These are phyloP conservation scores for Toxotes lorentzi DNA, from an alignment of 2,797 vertebrate species.

Conservation along the genomic window DNA sequence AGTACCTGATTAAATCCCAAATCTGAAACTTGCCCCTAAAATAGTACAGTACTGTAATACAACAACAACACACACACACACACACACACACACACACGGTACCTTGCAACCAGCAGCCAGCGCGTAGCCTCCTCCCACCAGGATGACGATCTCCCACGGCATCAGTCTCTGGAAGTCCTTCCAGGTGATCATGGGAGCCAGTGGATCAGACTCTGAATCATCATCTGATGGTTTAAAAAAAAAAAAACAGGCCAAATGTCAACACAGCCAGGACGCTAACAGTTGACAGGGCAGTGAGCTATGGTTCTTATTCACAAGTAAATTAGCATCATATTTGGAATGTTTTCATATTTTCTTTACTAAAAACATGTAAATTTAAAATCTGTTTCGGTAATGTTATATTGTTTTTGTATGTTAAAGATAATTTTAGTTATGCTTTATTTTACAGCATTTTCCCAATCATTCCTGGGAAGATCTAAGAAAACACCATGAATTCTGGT, in stretches of 20 bases:
- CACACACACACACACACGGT: not conserved
- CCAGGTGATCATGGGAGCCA: slow-evolving; percentile 96
- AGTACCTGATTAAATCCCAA: not conserved
- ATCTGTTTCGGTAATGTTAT: too few relatives aligned
- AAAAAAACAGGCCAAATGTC: slow-evolving; percentile 10
- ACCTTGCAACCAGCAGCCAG: slow-evolving; percentile 99
- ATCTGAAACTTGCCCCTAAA: not conserved
- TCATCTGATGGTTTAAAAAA: slow-evolving; percentile 67
- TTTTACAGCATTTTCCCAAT: too few relatives aligned
- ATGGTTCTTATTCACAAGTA: not conserved
- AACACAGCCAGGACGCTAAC: not conserved
- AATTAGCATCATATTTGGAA: not conserved
- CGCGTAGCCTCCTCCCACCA: slow-evolving; percentile 97
- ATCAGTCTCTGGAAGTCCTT: slow-evolving; percentile 98
- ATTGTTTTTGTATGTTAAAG: too few relatives aligned
- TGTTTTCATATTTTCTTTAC: too few relatives aligned
- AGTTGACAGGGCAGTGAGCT: too few relatives aligned
- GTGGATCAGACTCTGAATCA: slow-evolving; percentile 67
- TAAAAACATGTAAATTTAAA: too few relatives aligned
- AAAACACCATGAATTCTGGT: too few relatives aligned
- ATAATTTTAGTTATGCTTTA: too few relatives aligned
- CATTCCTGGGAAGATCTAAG: too few relatives aligned
- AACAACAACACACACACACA: slow-evolving; percentile 5
- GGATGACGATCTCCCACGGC: slow-evolving; percentile 99
- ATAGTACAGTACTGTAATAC: not conserved